Evolutionary conservation across 2,113 vertebrate species (phyloP), one percentile per base, ranked within the genome.

Genomic region (Clarias magur): DNA sequence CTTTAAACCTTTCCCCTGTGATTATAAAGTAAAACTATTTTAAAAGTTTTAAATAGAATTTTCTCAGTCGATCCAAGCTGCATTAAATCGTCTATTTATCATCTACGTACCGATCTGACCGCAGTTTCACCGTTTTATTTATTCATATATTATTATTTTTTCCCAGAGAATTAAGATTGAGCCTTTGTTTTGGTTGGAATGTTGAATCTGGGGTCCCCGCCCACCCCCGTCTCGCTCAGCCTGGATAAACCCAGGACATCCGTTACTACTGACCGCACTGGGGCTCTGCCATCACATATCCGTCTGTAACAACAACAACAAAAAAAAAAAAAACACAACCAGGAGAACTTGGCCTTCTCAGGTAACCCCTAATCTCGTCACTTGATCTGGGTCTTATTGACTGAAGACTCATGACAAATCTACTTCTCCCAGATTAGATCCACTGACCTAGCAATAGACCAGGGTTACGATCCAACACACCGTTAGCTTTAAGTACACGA

Each of bases 281-380:
- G 72, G 48, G 83, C 48, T 65, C 48, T 34, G 75, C 73, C 78
- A n/a, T 76, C 78, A 81, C 84, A 84, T 75, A 60, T 72, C 87
- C 73, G 7, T 63, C 73, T 17, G 17, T 88, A 85, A 92, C 88
- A 76, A n/a, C n/a, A n/a, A n/a, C n/a, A n/a, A n/a, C n/a, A n/a
- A n/a, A n/a, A n/a, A n/a, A 91, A 93, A 89, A 85, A 87, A 79
- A 16, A 60, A 59, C 63, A 80, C 63, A 82, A 4, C 65, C 21
- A 38, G 15, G 25, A 70, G 30, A 38, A 70, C 34, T 0, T 3
- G 23, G 73, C 38, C 23, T 11, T 78, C 81, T 82, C 60, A n/a
- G 57, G 30, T 82, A n/a, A 16, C 57, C 2, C 16, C 27, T 80
- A 80, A 81, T 62, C 19, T 81, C 2, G 2, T 34, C 19, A 48